Percentiles rank a stretch among this genome's conserved stretches.
Evolutionary conservation across 2,888 invertebrate species (phyloP).

Genomic region (Caenorhabditis japonica): DNA sequence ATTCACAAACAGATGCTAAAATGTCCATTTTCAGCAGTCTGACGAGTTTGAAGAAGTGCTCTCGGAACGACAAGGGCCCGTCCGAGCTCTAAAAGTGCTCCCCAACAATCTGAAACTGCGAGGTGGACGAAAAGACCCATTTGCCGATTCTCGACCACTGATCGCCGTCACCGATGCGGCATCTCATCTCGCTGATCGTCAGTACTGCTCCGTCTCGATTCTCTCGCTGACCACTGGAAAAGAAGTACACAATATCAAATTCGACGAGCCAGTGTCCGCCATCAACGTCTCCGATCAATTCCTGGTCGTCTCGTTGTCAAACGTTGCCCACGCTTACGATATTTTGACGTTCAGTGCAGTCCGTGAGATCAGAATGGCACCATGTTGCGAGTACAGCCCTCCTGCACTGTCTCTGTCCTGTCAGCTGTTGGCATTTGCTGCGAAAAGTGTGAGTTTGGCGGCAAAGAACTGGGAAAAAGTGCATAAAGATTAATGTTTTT

Average conservation of each 20-base stretch:
- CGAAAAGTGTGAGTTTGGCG: slow-evolving; percentile 57
- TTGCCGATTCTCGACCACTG: slow-evolving; percentile 61
- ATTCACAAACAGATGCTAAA: too few species aligned
- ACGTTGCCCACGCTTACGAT: slow-evolving; percentile 78
- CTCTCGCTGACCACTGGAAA: slow-evolving; percentile 78
- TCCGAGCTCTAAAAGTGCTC: slow-evolving; percentile 83
- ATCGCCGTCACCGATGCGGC: slow-evolving; percentile 73
- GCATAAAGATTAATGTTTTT: slow-evolving; percentile 2
- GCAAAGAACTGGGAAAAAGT: too few species aligned
- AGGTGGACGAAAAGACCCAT: slow-evolving; percentile 9
- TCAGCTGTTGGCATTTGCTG: slow-evolving; percentile 70
- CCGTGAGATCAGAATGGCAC: slow-evolving; percentile 55
- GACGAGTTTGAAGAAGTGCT: slow-evolving; percentile 95
- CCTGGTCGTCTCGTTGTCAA: slow-evolving; percentile 68
- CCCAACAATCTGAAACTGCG: slow-evolving; percentile 42
- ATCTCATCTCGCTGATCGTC: slow-evolving; percentile 69
- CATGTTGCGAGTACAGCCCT: slow-evolving; percentile 58
- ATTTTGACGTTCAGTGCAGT: slow-evolving; percentile 66
- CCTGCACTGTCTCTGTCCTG: slow-evolving; percentile 67
- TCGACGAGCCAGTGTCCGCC: slow-evolving; percentile 77
- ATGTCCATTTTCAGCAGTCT: slow-evolving; percentile 83
- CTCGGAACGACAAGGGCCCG: slow-evolving; percentile 92
- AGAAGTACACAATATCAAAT: slow-evolving; percentile 77
- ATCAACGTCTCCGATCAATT: slow-evolving; percentile 76
- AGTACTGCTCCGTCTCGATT: slow-evolving; percentile 78